These are phyloP conservation scores for Streptopelia turtur DNA, from an alignment of 2,797 vertebrate genomes.

Conservation along the genomic window DNA sequence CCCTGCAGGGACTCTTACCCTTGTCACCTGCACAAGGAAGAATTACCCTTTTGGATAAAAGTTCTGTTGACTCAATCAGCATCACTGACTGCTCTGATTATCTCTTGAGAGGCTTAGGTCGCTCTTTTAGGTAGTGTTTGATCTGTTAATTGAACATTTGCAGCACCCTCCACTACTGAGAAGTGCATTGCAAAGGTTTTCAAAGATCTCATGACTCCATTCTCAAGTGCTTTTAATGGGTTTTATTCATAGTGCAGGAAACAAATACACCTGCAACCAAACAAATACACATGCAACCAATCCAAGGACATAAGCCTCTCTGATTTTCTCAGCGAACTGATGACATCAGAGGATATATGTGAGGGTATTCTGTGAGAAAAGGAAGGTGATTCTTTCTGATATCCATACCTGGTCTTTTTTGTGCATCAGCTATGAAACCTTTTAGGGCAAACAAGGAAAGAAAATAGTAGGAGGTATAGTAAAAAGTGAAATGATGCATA, in stretches of 20 bases:
- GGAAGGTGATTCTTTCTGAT: neutral
- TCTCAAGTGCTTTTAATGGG: neutral
- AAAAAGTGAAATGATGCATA: slow-evolving; percentile 47
- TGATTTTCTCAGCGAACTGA: neutral
- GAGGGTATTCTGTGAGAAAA: neutral
- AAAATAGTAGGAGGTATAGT: neutral
- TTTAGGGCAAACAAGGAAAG: neutral
- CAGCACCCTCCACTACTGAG: neutral
- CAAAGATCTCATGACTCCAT: neutral
- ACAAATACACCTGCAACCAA: neutral
- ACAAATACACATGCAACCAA: neutral
- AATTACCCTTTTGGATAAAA: neutral
- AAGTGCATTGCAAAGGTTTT: neutral
- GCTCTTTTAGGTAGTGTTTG: neutral
- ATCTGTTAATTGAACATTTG: neutral
- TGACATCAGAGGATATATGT: neutral
- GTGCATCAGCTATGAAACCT: neutral
- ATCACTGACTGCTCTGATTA: neutral
- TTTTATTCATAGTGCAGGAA: neutral
- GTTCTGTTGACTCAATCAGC: neutral
- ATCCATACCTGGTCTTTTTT: neutral
- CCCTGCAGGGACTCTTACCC: neutral
- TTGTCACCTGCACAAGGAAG: neutral
- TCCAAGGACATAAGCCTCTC: neutral
- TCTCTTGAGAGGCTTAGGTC: neutral